Percentiles rank a stretch among this genome's conserved stretches.
Evolutionary conservation across 1,140 invertebrate genomes (phyloP).

Genomic region (Aphelinus atriplicis): DNA sequence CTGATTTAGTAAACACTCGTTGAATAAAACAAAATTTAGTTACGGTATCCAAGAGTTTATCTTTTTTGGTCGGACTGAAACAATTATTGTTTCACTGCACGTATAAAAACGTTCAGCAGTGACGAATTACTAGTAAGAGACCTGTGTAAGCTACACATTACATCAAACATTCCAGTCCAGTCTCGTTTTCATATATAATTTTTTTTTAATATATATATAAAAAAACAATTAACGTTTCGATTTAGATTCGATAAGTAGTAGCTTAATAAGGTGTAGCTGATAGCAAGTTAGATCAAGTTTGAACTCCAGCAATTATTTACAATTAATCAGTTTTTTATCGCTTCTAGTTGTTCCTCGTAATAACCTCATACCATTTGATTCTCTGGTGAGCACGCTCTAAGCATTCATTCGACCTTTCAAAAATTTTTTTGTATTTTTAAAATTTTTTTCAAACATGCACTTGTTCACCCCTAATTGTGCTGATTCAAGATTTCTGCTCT

Average conservation of each 20-base stretch:
- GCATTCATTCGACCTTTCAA: constrained; percentile 43
- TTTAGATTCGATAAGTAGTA: constrained; percentile 62
- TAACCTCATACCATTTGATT: constrained; percentile 41
- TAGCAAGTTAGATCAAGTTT: constrained; percentile 63
- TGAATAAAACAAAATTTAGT: constrained; percentile 66
- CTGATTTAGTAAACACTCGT: constrained; percentile 65
- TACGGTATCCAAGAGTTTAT: constrained; percentile 59
- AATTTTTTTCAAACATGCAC: constrained; percentile 21
- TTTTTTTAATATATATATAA: constrained; percentile 57
- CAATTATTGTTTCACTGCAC: constrained; percentile 21
- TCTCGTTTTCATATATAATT: constrained; percentile 35
- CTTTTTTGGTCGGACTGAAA: constrained; percentile 37
- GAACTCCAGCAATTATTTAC: constrained; percentile 64
- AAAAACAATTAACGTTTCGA: constrained; percentile 61
- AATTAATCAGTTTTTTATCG: constrained; percentile 51
- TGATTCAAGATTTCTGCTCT: constrained; percentile 18
- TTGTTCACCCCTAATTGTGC: neutral
- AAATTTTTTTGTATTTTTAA: constrained; percentile 25
- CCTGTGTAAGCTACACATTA: constrained; percentile 41
- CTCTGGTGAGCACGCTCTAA: constrained; percentile 23
- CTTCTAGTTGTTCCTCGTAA: constrained; percentile 44
- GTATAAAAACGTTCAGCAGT: constrained; percentile 27
- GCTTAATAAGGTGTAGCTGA: constrained; percentile 56
- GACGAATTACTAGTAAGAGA: constrained; percentile 40
- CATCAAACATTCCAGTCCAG: constrained; percentile 45